Percentiles rank a stretch among this genome's conserved stretches.
Conservation (phyloP, 2,797 vertebrate genomes). For the Gymnopithys bicolor region DNA sequence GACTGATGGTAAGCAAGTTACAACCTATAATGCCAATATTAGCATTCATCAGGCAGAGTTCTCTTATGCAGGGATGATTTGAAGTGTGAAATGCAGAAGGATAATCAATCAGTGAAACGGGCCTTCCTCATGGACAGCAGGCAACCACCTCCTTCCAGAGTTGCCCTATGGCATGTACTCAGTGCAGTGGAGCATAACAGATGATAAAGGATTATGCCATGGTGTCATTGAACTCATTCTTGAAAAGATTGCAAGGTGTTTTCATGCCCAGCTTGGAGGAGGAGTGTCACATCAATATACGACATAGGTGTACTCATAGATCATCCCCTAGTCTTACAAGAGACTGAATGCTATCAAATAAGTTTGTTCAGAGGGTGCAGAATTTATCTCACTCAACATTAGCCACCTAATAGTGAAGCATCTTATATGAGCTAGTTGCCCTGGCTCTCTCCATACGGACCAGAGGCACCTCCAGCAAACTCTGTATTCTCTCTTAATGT, state of each 20-base stretch:
- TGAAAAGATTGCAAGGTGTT: background rate
- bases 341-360: background rate
- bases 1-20: background rate
- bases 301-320: background rate
- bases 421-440: background rate
- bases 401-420: background rate
- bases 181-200: background rate
- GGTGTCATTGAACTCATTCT: slow-evolving; percentile 22
- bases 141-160: background rate
- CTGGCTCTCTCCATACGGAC: background rate
- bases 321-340: background rate
- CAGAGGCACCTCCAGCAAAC: background rate
- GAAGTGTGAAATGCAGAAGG: background rate
- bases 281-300: background rate
- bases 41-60: background rate
- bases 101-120: slow-evolving; percentile 29
- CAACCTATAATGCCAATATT: background rate
- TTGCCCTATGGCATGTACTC: background rate
- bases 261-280: slow-evolving; percentile 9
- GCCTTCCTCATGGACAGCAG: background rate
- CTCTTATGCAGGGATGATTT: background rate
- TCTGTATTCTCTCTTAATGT: background rate
- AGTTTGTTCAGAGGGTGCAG: background rate
- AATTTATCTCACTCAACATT: background rate
- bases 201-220: slow-evolving; percentile 21